phyloP scores from a whole-genome alignment of 2,888 invertebrate species.

The Saturnia pavonia region DNA sequence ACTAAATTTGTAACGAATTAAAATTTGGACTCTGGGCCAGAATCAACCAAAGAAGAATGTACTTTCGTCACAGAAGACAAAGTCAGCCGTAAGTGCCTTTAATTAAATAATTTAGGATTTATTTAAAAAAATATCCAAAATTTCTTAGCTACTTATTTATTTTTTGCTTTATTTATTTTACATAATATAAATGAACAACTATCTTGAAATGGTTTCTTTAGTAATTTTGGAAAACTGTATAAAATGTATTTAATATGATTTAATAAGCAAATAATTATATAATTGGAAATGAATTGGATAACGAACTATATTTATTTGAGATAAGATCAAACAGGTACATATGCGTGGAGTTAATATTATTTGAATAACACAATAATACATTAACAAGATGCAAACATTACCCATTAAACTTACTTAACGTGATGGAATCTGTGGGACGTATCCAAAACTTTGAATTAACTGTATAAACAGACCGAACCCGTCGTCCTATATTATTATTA shows the following conservation, averaged over 20 bases:
- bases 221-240: neutral
- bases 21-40: too few relatives aligned
- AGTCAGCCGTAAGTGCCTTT: too few relatives aligned
- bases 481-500: neutral
- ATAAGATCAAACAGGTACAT: neutral
- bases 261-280: neutral
- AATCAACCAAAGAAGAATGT: too few relatives aligned
- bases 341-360: neutral
- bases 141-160: too few relatives aligned
- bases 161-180: too few relatives aligned
- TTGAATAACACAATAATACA: neutral
- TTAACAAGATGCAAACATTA: slow-evolving; percentile 13
- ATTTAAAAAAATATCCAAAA: too few relatives aligned
- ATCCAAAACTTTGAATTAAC: slow-evolving; percentile 13
- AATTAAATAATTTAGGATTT: too few relatives aligned
- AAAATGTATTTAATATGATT: neutral
- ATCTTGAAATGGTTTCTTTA: neutral
- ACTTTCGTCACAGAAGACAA: too few relatives aligned
- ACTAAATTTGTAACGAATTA: neutral
- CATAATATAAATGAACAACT: too few relatives aligned
- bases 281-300: neutral
- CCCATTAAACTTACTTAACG: slow-evolving; percentile 10
- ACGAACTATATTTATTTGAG: neutral
- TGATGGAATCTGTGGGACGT: slow-evolving; percentile 5
- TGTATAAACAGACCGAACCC: neutral